A percentile compares a stretch with the other conserved stretches of the same genome.
phyloP scores from a whole-genome alignment of 2,797 vertebrate species.

The Cirrhinus molitorella region DNA sequence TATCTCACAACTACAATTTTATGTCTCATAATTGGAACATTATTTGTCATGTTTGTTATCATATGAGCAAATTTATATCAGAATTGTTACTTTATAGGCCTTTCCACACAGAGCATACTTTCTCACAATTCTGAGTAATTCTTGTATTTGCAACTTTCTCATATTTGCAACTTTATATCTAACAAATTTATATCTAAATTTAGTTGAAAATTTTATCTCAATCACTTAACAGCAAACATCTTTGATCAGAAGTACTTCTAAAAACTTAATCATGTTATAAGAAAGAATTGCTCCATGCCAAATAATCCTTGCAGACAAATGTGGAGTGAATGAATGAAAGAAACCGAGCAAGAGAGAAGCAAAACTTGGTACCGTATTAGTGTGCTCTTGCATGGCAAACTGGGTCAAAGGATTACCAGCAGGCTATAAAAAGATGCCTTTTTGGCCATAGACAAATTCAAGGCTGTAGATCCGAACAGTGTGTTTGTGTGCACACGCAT shows the following conservation, averaged over 20 bases:
- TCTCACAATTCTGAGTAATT: neutral
- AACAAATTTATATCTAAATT: too few species aligned
- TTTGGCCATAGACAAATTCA: constrained; percentile 66
- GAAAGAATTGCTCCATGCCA: constrained; percentile 37
- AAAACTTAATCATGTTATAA: constrained; percentile 14
- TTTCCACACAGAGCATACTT: too few species aligned
- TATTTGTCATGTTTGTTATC: neutral
- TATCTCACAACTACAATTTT: neutral
- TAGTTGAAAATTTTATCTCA: neutral
- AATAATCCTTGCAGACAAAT: constrained; percentile 46
- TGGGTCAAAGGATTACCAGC: constrained; percentile 73
- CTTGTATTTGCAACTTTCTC: too few species aligned
- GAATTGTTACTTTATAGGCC: neutral
- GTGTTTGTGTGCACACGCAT: constrained; percentile 56
- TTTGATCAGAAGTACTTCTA: neutral
- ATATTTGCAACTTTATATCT: neutral
- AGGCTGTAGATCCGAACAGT: constrained; percentile 50
- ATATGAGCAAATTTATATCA: neutral
- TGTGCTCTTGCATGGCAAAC: constrained; percentile 64
- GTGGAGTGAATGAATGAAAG: constrained; percentile 40
- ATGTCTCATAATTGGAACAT: neutral
- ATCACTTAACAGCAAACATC: neutral
- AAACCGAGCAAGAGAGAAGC: neutral
- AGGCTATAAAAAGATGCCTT: constrained; percentile 72
- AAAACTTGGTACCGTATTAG: constrained; percentile 40